phyloP scores from a whole-genome alignment of 1,140 invertebrate genomes.

The Lepidostoma basale region DNA sequence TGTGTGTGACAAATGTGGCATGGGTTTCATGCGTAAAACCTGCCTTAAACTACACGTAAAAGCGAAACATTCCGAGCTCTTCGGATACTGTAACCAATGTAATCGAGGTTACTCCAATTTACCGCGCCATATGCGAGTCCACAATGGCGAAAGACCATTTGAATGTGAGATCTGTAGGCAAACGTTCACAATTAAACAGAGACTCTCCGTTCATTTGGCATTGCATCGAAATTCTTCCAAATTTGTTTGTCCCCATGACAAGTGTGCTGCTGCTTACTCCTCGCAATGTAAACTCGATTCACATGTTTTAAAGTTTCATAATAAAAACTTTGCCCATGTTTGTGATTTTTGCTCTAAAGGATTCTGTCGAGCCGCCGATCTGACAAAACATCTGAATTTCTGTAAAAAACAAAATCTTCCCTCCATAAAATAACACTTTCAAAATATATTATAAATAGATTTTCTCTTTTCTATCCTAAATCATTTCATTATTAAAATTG shows the following conservation, averaged over 20 bases:
- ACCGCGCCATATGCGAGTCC: conserved; percentile 66
- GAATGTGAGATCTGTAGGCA: conserved; percentile 62
- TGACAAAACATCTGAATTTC: conserved; percentile 51
- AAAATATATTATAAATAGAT: too few relatives aligned
- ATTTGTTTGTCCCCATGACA: conserved; percentile 54
- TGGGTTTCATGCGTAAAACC: conserved; percentile 64
- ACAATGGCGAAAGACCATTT: conserved; percentile 73
- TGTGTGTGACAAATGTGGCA: conserved; percentile 60
- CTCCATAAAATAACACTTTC: too few relatives aligned
- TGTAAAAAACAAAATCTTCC: conserved; percentile 27
- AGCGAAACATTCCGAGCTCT: conserved; percentile 55
- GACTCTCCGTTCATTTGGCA: conserved; percentile 52
- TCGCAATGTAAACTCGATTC: conserved; percentile 54
- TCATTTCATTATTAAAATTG: too few relatives aligned
- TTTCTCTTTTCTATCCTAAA: too few relatives aligned
- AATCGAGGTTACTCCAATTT: conserved; percentile 54
- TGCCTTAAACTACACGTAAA: conserved; percentile 57
- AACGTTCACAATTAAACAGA: conserved; percentile 52
- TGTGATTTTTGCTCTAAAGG: conserved; percentile 56
- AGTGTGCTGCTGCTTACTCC: conserved; percentile 55
- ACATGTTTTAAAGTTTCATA: conserved; percentile 55
- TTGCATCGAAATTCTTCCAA: conserved; percentile 53
- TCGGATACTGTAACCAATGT: conserved; percentile 54
- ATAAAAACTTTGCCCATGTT: conserved; percentile 53
- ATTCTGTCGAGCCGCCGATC: conserved; percentile 55